These are phyloP conservation scores for Burhinus bistriatus DNA, from an alignment of 2,113 vertebrate genomes.

Conservation along the genomic window DNA sequence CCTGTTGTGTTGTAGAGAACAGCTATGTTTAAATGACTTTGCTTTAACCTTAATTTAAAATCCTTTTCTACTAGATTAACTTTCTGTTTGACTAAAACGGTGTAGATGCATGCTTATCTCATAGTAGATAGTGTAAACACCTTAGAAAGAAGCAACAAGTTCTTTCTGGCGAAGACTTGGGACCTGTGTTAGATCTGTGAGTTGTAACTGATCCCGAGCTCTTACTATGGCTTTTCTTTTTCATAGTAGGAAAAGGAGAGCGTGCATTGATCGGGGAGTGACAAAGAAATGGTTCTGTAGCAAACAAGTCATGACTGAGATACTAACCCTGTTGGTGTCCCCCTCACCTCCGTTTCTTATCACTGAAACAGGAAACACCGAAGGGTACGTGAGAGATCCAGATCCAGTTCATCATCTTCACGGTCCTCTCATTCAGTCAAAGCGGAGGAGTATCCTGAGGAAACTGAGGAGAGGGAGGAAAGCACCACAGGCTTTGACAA, in stretches of 20 bases:
- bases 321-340: background rate
- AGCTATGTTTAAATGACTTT: background rate
- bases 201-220: background rate
- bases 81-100: background rate
- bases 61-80: background rate
- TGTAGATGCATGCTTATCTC: background rate
- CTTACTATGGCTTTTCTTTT: background rate
- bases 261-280: background rate
- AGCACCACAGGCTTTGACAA: conserved; percentile 82
- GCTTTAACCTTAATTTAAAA: background rate
- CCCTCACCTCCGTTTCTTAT: background rate
- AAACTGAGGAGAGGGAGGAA: conserved; percentile 80
- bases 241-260: background rate
- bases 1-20: background rate
- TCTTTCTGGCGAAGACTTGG: background rate
- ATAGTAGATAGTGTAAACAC: background rate
- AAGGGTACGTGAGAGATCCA: conserved; percentile 86
- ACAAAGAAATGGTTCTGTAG: background rate
- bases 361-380: conserved; percentile 82
- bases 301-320: background rate
- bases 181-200: background rate
- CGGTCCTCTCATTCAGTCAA: conserved; percentile 85
- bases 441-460: conserved; percentile 80
- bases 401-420: conserved; percentile 90
- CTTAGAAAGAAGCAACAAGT: background rate